Percentiles rank a stretch among this genome's conserved stretches.
Evolutionary conservation across 1,140 invertebrate species (phyloP).

Genomic region (Drosophila oshimai): DNA sequence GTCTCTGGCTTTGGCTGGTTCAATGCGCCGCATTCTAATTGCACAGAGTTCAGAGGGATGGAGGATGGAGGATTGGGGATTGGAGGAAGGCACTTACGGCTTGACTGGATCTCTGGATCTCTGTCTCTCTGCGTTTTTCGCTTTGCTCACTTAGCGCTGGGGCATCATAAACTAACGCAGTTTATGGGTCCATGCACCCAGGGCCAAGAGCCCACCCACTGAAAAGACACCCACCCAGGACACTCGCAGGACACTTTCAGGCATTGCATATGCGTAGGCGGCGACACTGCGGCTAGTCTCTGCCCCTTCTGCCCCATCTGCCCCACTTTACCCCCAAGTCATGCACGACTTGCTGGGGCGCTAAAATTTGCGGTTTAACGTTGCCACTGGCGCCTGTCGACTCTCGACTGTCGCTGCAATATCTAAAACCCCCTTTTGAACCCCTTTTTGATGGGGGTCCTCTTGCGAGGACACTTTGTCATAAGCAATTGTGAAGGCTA

Average conservation of each 20-base stretch:
- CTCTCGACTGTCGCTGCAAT: conserved; percentile 29
- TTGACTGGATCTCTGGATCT: conserved; percentile 57
- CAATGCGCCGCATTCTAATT: conserved; percentile 77
- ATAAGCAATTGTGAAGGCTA: conserved; percentile 61
- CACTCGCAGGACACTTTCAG: conserved; percentile 50
- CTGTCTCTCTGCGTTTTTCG: conserved; percentile 38
- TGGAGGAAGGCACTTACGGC: conserved; percentile 59
- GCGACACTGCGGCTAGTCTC: conserved; percentile 57
- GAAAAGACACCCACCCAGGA: not conserved
- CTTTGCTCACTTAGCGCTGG: conserved; percentile 58
- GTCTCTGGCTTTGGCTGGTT: conserved; percentile 30
- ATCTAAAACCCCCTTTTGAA: too few relatives aligned
- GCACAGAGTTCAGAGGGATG: conserved; percentile 32
- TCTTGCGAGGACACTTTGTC: conserved; percentile 52
- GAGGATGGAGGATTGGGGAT: not conserved
- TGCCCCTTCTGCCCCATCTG: not conserved
- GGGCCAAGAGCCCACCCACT: not conserved
- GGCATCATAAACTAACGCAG: conserved; percentile 75
- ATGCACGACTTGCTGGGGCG: conserved; percentile 68
- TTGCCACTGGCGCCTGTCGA: conserved; percentile 64
- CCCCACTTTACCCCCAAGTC: conserved; percentile 25
- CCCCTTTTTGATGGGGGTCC: too few relatives aligned
- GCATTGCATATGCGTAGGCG: conserved; percentile 76
- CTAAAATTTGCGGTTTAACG: conserved; percentile 79
- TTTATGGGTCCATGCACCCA: conserved; percentile 75